Base-by-base conservation (phyloP, 2,113 vertebrate genomes). In the Nothobranchius furzeri region DNA sequence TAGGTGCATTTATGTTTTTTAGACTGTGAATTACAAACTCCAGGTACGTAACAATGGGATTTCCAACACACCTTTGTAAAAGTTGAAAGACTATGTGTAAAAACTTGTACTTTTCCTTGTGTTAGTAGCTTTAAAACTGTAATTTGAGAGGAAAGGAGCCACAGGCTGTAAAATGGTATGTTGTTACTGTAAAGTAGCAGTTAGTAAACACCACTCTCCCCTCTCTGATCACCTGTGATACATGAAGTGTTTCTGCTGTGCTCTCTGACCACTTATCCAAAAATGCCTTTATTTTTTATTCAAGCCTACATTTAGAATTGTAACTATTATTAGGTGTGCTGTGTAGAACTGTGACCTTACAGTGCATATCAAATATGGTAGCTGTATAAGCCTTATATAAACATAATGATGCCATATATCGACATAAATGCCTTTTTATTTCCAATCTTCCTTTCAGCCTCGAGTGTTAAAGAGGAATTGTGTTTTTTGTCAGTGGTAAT, bases 371-470 rank as follows among this genome's bases (percentile, higher is more conserved):
- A 79, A 81, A 83, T 73, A 82, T 76, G 75, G 73, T 90, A 89
- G 80, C 84, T 87, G 70, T 87, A 68, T 76, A 75, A 87, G 83
- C 90, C 84, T 84, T 86, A 79, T 81, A 63, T 75, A 60, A 64
- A 75, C 5, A 76, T 17, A 49, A 30, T 30, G 30, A 40, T 40
- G 7, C 37, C 8, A 70, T 69, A 68, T 70, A 73, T 11, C 35
- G 12, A 60, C 53, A 73, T 60, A 40, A 51, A 76, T 35, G 14
- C 40, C 7, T 63, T 20, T 63, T 60, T 61, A 73, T 87, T 87
- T 84, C 20, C 75, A 65, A 50, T 63, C 49, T 45, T 64, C 17
- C 45, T 64, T 35, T 60, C 49, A 15, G 48, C 13, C 20, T 54
- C 67, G 30, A 58, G 10, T 71, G 12, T 35, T 52, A 3, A 42